Conservation (phyloP, 92 coral and sea anemone genomes). For the Zoanthus sansibaricus region DNA sequence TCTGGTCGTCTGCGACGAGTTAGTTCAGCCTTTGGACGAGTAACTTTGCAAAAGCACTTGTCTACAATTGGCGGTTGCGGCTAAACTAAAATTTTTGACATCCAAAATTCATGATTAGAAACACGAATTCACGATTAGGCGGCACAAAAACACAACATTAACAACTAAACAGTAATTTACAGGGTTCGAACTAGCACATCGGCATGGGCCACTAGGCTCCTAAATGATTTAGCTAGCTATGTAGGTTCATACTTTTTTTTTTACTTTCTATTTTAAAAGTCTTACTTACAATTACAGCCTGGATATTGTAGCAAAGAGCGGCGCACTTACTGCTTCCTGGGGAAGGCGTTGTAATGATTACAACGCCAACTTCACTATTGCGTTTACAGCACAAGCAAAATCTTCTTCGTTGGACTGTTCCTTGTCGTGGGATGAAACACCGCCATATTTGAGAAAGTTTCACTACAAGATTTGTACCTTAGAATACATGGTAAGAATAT, state of each 20-base stretch:
- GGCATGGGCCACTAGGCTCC: not conserved
- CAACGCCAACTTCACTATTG: slow-evolving; percentile 28
- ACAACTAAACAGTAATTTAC: too few relatives aligned
- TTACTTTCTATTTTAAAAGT: not conserved
- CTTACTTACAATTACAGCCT: slow-evolving; percentile 15
- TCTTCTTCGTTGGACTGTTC: slow-evolving; percentile 46
- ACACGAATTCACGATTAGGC: too few relatives aligned
- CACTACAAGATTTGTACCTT: slow-evolving; percentile 2
- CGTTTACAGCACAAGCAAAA: slow-evolving; percentile 6
- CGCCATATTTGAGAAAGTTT: not conserved
- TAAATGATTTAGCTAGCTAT: not conserved
- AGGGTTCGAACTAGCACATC: too few relatives aligned
- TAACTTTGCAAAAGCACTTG: too few relatives aligned
- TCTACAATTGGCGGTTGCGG: too few relatives aligned
- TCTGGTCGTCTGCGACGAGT: too few relatives aligned
- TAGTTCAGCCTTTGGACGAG: too few relatives aligned
- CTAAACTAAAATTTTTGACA: too few relatives aligned
- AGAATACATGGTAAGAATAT: slow-evolving; percentile 29
- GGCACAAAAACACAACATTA: too few relatives aligned
- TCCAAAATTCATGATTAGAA: too few relatives aligned
- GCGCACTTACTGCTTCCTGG: slow-evolving; percentile 38
- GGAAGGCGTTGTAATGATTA: slow-evolving; percentile 52
- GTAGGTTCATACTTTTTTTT: too few relatives aligned
- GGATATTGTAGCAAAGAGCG: slow-evolving; percentile 9
- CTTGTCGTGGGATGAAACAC: slow-evolving; percentile 42